Evolutionary conservation across 2,113 vertebrate species (phyloP).

Genomic region (Macquaria australasica): DNA sequence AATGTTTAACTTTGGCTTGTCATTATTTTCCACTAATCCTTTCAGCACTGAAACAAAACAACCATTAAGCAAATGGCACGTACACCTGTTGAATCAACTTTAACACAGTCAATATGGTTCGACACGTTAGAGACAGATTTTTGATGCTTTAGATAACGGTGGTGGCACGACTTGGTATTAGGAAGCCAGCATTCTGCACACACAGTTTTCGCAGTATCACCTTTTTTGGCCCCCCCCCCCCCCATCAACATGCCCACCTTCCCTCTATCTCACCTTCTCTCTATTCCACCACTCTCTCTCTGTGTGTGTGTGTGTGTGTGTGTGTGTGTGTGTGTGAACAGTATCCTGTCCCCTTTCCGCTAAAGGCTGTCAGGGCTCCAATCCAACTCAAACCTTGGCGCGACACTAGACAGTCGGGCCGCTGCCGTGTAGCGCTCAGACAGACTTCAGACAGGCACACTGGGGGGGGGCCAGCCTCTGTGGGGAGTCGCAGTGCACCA

Average conservation of each 20-base stretch:
- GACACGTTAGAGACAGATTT: background rate
- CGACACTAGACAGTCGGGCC: slow-evolving; percentile 63
- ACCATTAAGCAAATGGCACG: background rate
- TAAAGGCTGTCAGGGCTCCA: slow-evolving; percentile 59
- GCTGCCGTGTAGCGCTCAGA: slow-evolving; percentile 37
- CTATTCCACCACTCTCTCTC: slow-evolving; percentile 3
- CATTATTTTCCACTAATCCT: background rate
- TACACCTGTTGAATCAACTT: background rate
- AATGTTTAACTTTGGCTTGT: too few species aligned
- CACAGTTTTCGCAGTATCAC: background rate
- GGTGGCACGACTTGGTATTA: background rate
- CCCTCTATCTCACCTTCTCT: slow-evolving; percentile 35
- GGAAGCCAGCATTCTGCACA: background rate
- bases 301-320: slow-evolving; percentile 8
- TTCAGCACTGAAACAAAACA: background rate
- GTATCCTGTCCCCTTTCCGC: slow-evolving; percentile 58
- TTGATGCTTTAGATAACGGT: background rate
- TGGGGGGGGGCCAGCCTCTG: slow-evolving; percentile 45
- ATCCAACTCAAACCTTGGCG: slow-evolving; percentile 72
- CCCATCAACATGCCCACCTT: slow-evolving; percentile 48
- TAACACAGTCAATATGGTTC: background rate
- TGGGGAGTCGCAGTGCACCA: slow-evolving; percentile 2
- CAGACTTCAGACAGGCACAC: slow-evolving; percentile 54
- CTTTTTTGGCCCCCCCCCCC: slow-evolving; percentile 31
- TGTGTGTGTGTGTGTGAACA: slow-evolving; percentile 30